Base-by-base conservation (phyloP, 2,113 vertebrate genomes). In the Poeciliopsis occidentalis region DNA sequence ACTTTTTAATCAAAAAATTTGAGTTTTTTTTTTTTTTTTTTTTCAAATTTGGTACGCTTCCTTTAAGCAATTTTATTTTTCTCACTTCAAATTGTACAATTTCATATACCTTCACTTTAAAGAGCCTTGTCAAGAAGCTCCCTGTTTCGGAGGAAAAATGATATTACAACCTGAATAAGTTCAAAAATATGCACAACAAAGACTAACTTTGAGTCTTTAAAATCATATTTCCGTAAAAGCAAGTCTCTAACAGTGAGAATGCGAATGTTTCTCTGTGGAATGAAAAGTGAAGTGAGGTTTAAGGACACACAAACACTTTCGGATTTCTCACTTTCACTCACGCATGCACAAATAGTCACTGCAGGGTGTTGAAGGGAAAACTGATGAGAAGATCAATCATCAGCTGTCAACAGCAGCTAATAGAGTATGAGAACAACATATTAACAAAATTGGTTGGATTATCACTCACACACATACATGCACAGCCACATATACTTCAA, bases 351-450 rank as follows among this genome's bases (percentile, higher is more conserved):
- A 4, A 81, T 15, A 71, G n/a, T 27, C 81, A 81, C 88, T 71
- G 83, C 80, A 65, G 89, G 89, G 80, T 87, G 87, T 89, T 88
- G 82, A 72, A 89, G 86, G 81, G 75, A 88, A 77, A 86, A 87
- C 83, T 86, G 89, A 90, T 91, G 91, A 92, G 90, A 85, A 91
- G 89, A 92, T 92, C 90, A 91, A 92, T 92, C 90, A 91, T 91
- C 69, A 78, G 85, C 87, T 91, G 91, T 91, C 91, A 91, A 71
- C 86, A 76, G 70, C 76, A 51, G 88, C 90, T 91, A 92, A 92
- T 91, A 88, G 86, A 85, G 88, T 90, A 90, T 87, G 85, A 90
- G 85, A 89, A 88, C 90, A 90, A 92, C 89, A 90, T 91, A 90
- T 90, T 92, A 91, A 90, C 87, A 79, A 81, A 73, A 88, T 78